Conservation (phyloP, 2,797 vertebrate species). For the Phataginus tricuspis region DNA sequence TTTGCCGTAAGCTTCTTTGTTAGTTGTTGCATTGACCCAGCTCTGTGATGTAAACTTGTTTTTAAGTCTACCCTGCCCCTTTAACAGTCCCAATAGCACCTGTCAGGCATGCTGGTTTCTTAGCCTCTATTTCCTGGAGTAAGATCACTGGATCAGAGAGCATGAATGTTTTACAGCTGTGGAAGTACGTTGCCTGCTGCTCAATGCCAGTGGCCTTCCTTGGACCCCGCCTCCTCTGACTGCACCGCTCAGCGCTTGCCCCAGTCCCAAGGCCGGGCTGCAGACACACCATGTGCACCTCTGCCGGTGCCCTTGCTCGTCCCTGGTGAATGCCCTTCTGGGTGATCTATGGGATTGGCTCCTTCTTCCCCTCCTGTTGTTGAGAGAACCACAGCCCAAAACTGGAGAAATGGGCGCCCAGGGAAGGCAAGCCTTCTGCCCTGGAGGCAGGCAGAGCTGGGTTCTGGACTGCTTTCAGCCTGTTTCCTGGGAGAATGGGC, state of each 20-base stretch:
- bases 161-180: background rate
- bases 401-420: no score
- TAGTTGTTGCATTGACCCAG: background rate
- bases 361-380: background rate
- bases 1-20: background rate
- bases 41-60: background rate
- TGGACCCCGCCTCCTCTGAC: background rate
- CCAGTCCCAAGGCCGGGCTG: background rate
- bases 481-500: background rate
- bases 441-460: background rate
- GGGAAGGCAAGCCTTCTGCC: background rate
- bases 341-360: background rate
- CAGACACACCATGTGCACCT: background rate
- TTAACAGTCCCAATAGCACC: background rate
- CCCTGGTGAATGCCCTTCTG: background rate
- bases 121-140: constrained; percentile 42
- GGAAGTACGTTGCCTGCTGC: background rate
- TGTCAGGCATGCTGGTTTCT: background rate
- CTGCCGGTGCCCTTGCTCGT: background rate
- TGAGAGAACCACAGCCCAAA: no score
- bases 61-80: background rate
- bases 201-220: background rate
- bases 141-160: background rate
- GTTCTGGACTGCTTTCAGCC: background rate
- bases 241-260: background rate